Percentiles rank a stretch among this genome's conserved stretches.
Evolutionary conservation across 2,888 invertebrate species (phyloP).

Genomic region (Biston stratarius): DNA sequence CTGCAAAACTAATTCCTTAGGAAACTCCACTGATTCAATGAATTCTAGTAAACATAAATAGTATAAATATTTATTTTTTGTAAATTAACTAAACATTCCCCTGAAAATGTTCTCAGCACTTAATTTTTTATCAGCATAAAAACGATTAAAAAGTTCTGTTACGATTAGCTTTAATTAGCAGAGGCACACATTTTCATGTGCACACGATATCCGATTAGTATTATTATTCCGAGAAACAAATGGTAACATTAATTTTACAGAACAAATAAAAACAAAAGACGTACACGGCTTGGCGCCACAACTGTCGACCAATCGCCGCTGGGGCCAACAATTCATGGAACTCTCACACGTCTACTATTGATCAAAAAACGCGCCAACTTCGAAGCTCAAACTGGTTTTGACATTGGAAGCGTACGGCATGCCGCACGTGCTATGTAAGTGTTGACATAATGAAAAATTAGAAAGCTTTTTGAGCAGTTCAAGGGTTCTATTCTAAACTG

Average conservation of each 20-base stretch:
- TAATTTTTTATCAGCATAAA: too few species aligned
- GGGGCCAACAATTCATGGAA: slow-evolving; percentile 79
- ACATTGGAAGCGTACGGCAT: slow-evolving; percentile 60
- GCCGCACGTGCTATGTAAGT: slow-evolving; percentile 55
- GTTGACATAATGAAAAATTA: slow-evolving; percentile 48
- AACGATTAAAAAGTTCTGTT: slow-evolving; percentile 16
- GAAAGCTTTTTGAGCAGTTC: slow-evolving; percentile 44
- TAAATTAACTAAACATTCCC: background rate
- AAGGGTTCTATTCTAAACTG: slow-evolving; percentile 9
- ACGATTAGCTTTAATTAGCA: slow-evolving; percentile 7
- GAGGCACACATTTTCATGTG: slow-evolving; percentile 1
- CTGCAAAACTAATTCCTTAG: slow-evolving; percentile 63
- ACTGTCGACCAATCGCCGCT: slow-evolving; percentile 62
- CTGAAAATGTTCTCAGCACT: background rate
- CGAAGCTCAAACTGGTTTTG: slow-evolving; percentile 65
- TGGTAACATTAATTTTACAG: slow-evolving; percentile 15
- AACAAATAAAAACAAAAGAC: slow-evolving; percentile 33
- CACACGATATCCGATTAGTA: slow-evolving; percentile 6
- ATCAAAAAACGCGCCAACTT: slow-evolving; percentile 69
- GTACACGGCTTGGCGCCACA: slow-evolving; percentile 49
- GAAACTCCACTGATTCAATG: slow-evolving; percentile 44
- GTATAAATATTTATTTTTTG: background rate
- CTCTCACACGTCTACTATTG: slow-evolving; percentile 64
- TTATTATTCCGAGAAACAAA: slow-evolving; percentile 3
- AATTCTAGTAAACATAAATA: background rate